These are phyloP conservation scores for Parotocinclus haroldoi DNA, from an alignment of 2,797 vertebrate species.

Conservation along the genomic window DNA sequence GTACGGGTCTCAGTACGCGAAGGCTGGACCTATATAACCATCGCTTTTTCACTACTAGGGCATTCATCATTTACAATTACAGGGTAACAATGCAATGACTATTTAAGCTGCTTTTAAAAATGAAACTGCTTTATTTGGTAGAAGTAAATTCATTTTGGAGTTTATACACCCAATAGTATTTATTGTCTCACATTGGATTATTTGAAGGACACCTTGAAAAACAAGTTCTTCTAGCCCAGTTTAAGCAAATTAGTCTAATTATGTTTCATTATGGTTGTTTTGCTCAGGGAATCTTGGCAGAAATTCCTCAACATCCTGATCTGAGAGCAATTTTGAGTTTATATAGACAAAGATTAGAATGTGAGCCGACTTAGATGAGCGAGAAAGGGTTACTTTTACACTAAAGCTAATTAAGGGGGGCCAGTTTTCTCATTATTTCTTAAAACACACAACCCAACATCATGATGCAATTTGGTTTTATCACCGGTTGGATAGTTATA, in stretches of 20 bases:
- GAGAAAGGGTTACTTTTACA: constrained; percentile 31
- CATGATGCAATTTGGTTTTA: constrained; percentile 81
- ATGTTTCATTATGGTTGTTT: constrained; percentile 54
- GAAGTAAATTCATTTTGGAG: not conserved
- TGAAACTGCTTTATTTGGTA: constrained; percentile 30
- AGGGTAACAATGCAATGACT: constrained; percentile 53
- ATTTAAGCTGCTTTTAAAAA: constrained; percentile 50
- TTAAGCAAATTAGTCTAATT: constrained; percentile 58
- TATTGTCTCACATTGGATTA: constrained; percentile 19
- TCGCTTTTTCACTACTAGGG: constrained; percentile 64
- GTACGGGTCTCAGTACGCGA: constrained; percentile 65
- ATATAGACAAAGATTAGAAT: constrained; percentile 17
- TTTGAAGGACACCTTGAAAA: constrained; percentile 26
- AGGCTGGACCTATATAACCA: constrained; percentile 62
- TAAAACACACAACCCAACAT: constrained; percentile 61
- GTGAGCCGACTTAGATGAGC: constrained; percentile 31
- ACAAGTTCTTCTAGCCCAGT: constrained; percentile 30
- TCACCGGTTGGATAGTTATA: constrained; percentile 76
- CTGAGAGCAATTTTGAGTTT: constrained; percentile 19
- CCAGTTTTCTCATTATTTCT: constrained; percentile 57
- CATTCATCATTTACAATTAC: constrained; percentile 72
- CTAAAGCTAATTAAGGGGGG: constrained; percentile 51
- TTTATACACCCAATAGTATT: constrained; percentile 18
- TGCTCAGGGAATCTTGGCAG: constrained; percentile 43
- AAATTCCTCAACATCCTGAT: constrained; percentile 3